A percentile compares a stretch with the other conserved stretches of the same genome.
Conservation (phyloP, 2,797 vertebrate genomes). For the Crax fasciolata region DNA sequence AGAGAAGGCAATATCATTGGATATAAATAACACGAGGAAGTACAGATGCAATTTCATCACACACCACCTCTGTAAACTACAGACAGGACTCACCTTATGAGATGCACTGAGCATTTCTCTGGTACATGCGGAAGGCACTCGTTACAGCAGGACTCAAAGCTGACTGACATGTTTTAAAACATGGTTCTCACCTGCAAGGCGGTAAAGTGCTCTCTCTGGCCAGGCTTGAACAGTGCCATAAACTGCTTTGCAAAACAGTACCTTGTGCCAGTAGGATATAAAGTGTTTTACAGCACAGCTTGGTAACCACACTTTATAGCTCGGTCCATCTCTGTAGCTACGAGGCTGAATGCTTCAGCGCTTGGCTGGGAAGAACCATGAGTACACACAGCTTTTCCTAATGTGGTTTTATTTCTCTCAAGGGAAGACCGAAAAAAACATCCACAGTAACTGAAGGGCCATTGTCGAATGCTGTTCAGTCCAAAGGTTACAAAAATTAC, state of each 20-base stretch:
- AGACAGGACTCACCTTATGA: neutral
- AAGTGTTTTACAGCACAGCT: neutral
- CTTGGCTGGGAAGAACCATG: neutral
- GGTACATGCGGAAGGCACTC: neutral
- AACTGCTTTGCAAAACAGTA: neutral
- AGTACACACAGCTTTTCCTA: neutral
- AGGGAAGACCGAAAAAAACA: neutral
- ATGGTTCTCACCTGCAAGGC: neutral
- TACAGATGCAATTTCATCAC: slow-evolving; percentile 50
- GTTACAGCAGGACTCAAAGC: neutral
- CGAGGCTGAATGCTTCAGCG: neutral
- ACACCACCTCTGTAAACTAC: slow-evolving; percentile 2
- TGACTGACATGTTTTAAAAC: neutral
- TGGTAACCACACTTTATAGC: neutral
- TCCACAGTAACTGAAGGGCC: neutral
- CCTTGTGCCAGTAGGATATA: neutral
- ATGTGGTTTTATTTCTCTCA: neutral
- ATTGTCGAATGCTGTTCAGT: rapidly evolving
- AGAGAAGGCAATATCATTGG: neutral
- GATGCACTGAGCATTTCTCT: neutral
- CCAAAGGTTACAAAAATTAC: neutral
- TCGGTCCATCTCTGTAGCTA: neutral
- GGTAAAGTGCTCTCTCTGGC: neutral
- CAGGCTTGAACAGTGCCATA: neutral
- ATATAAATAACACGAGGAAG: slow-evolving; percentile 60